Evolutionary conservation across 2,888 invertebrate genomes (phyloP).

Genomic region (Chalcis sispes): DNA sequence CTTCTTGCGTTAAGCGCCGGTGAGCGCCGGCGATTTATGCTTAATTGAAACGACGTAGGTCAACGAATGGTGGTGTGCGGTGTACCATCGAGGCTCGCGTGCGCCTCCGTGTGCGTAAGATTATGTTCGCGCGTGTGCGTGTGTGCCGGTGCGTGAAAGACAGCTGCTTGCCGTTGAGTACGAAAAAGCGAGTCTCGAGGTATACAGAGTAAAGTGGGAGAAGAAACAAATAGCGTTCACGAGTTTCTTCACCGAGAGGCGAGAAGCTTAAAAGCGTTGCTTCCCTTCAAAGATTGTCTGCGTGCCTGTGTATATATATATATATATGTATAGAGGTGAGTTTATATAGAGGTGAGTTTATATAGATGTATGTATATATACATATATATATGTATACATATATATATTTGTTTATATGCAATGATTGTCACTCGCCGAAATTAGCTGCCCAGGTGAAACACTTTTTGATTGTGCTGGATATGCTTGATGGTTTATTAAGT

Average conservation of each 20-base stretch:
- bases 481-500: constrained; percentile 61
- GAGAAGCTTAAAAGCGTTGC: too few species aligned
- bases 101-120: too few species aligned
- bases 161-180: too few species aligned
- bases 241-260: too few species aligned
- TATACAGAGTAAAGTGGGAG: too few species aligned
- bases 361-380: too few species aligned
- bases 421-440: constrained; percentile 56
- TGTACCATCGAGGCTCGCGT: neutral
- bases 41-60: constrained; percentile 74
- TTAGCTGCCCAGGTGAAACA: constrained; percentile 18
- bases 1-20: neutral
- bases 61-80: constrained; percentile 55
- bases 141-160: constrained; percentile 7
- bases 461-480: constrained; percentile 54
- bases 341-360: too few species aligned
- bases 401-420: neutral
- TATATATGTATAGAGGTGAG: neutral
- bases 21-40: constrained; percentile 37
- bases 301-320: too few species aligned
- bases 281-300: neutral
- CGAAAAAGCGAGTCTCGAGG: too few species aligned
- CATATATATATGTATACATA: neutral
- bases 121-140: too few species aligned
- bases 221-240: too few species aligned